Conservation (phyloP, 2,888 invertebrate species). For the Nebria brevicollis region DNA sequence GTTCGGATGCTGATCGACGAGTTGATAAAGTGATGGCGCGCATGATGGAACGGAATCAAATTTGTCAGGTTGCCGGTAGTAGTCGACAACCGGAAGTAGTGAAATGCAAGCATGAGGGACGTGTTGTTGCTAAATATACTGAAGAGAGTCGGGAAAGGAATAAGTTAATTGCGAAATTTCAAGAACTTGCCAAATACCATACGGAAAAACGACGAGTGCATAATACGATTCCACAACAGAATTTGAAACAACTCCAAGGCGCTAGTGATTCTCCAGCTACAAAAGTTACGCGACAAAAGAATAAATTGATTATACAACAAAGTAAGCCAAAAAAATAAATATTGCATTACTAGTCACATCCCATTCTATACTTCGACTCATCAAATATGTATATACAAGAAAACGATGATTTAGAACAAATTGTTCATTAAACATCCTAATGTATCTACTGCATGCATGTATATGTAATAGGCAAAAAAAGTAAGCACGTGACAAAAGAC, state of each 20-base stretch:
- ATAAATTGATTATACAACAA: slow-evolving; percentile 84
- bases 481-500: no score
- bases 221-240: slow-evolving; percentile 72
- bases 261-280: slow-evolving; percentile 73
- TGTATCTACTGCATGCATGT: neutral
- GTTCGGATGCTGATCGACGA: slow-evolving; percentile 48
- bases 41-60: slow-evolving; percentile 50
- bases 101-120: slow-evolving; percentile 35
- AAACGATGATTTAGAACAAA: no score
- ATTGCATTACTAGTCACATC: neutral
- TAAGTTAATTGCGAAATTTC: slow-evolving; percentile 66
- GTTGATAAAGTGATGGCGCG: slow-evolving; percentile 47
- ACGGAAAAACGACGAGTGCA: slow-evolving; percentile 61
- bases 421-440: neutral
- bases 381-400: no score
- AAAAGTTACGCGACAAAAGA: slow-evolving; percentile 84
- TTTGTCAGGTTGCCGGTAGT: slow-evolving; percentile 49
- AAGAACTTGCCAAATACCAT: slow-evolving; percentile 63
- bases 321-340: slow-evolving; percentile 59
- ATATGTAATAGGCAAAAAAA: no score
- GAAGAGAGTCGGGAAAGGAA: slow-evolving; percentile 65
- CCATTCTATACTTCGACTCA: no score
- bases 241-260: slow-evolving; percentile 72
- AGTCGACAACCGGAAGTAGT: slow-evolving; percentile 55
- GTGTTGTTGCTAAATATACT: slow-evolving; percentile 59